These are phyloP conservation scores for Noctua janthina DNA, from an alignment of 2,888 invertebrate genomes.

Conservation along the genomic window DNA sequence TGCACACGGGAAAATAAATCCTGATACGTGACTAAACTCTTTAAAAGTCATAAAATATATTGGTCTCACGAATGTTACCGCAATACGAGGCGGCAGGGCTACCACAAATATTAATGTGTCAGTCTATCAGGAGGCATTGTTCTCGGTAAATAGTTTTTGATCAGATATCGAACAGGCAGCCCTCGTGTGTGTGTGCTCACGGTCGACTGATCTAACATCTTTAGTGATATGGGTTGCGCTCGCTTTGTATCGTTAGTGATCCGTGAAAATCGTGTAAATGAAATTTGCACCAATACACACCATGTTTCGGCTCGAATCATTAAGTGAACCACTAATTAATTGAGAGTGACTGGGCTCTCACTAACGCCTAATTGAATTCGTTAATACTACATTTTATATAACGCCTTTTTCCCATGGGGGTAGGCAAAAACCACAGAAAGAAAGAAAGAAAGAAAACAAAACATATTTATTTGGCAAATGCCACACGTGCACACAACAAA, in stretches of 20 bases:
- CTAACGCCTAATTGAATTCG: neutral
- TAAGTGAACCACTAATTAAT: neutral
- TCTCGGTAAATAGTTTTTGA: neutral
- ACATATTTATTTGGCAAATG: too few relatives aligned
- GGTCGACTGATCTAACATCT: conserved; percentile 60
- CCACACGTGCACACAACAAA: too few relatives aligned
- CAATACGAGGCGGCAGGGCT: neutral
- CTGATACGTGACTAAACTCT: neutral
- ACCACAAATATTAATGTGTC: neutral
- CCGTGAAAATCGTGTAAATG: neutral
- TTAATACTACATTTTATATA: neutral
- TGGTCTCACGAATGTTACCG: neutral
- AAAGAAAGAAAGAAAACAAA: too few relatives aligned
- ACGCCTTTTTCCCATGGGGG: neutral
- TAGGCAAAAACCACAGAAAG: too few relatives aligned
- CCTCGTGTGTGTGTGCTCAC: conserved; percentile 54
- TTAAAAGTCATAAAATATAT: neutral
- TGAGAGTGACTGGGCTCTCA: neutral
- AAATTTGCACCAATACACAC: neutral
- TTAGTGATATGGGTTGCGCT: conserved; percentile 33
- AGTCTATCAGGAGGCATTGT: neutral
- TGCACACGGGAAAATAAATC: neutral
- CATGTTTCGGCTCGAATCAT: neutral
- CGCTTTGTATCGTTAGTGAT: neutral
- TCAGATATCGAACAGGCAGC: neutral